phyloP scores from a whole-genome alignment of 2,888 invertebrate genomes.

The Rhaphigaster nebulosa region DNA sequence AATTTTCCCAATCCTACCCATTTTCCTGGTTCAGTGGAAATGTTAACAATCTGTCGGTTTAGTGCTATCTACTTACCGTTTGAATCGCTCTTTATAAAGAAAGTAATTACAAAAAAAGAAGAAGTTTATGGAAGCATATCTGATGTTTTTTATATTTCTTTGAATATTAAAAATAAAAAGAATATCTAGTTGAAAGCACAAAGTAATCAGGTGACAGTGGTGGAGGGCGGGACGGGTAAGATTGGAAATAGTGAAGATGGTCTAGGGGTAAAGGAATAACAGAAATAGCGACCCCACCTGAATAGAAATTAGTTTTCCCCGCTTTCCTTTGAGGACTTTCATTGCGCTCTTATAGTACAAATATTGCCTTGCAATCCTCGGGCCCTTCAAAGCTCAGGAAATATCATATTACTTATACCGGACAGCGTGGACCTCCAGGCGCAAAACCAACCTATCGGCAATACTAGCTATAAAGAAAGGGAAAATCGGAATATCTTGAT shows the following conservation, averaged over 20 bases:
- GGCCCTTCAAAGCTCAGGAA: not conserved
- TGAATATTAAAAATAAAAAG: not conserved
- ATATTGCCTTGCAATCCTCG: not conserved
- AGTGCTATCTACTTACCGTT: not conserved
- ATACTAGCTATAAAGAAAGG: not conserved
- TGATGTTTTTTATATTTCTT: not conserved
- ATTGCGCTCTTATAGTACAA: conserved; percentile 26
- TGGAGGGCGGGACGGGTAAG: not conserved
- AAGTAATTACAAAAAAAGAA: not conserved
- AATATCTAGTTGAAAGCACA: not conserved
- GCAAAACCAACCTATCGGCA: not conserved
- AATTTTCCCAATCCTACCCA: not conserved
- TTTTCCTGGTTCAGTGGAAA: not conserved
- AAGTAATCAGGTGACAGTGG: not conserved
- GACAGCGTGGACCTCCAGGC: not conserved
- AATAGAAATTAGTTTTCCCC: conserved; percentile 47
- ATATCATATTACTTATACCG: conserved; percentile 6
- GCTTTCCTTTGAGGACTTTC: conserved; percentile 29
- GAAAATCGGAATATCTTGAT: not conserved
- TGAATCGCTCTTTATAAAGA: not conserved
- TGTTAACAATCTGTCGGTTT: not conserved
- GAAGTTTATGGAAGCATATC: not conserved
- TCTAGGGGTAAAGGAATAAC: not conserved
- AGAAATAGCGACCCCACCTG: not conserved
- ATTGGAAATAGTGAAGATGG: conserved; percentile 14